Conservation (phyloP, 2,113 vertebrate genomes). For the Pantherophis guttatus region DNA sequence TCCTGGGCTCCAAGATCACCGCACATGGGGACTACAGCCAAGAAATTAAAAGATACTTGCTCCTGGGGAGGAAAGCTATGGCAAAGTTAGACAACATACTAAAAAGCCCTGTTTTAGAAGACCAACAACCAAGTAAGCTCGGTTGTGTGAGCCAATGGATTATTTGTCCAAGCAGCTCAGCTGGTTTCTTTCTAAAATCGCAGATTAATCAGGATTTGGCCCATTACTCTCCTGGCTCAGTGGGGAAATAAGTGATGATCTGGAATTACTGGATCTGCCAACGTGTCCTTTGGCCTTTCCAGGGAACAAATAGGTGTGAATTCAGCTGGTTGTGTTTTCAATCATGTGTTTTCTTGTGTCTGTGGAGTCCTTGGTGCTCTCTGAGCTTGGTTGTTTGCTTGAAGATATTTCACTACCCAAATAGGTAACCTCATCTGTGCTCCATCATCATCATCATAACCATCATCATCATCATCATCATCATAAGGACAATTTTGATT, state of each 20-base stretch:
- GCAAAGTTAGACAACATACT: too few relatives aligned
- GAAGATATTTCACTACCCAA: neutral
- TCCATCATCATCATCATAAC: too few relatives aligned
- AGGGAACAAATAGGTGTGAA: neutral
- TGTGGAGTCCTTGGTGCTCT: too few relatives aligned
- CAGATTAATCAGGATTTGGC: neutral
- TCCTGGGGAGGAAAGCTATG: too few relatives aligned
- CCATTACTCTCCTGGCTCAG: neutral
- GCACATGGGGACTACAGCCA: too few relatives aligned
- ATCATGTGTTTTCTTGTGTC: neutral
- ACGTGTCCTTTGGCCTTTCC: neutral
- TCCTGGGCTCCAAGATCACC: too few relatives aligned
- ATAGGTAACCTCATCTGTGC: too few relatives aligned
- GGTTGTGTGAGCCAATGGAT: neutral
- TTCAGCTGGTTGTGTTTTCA: neutral
- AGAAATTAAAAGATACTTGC: too few relatives aligned
- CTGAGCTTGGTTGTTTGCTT: neutral
- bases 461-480: too few relatives aligned
- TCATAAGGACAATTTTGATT: neutral
- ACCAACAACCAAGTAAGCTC: rapidly evolving
- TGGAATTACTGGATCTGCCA: neutral
- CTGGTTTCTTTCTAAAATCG: neutral
- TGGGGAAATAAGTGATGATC: neutral
- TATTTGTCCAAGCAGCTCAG: constrained; percentile 8
- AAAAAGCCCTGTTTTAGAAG: rapidly evolving